Percentiles rank a stretch among this genome's conserved stretches.
These are phyloP conservation scores for Vombatus ursinus DNA, from an alignment of 2,113 vertebrate genomes.

Conservation along the genomic window DNA sequence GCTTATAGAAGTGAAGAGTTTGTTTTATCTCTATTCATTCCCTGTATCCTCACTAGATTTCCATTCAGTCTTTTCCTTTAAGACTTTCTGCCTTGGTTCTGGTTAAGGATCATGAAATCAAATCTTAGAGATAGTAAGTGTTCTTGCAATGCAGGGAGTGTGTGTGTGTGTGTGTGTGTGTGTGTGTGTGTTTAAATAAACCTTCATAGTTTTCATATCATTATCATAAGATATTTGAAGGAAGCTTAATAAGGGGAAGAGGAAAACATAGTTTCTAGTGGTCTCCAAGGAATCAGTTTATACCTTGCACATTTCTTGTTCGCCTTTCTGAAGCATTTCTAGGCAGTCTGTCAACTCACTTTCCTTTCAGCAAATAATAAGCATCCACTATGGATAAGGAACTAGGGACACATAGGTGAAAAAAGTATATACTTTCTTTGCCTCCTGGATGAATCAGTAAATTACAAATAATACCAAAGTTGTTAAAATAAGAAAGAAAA, in stretches of 20 bases:
- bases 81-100: slow-evolving; percentile 39
- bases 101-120: not conserved
- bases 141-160: slow-evolving; percentile 5
- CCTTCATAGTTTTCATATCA: slow-evolving; percentile 52
- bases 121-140: not conserved
- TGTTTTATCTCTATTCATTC: not conserved
- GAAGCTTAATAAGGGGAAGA: slow-evolving; percentile 62
- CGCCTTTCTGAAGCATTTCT: slow-evolving; percentile 63
- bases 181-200: not conserved
- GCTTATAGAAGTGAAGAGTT: not conserved
- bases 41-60: not conserved
- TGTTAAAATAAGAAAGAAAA: not conserved
- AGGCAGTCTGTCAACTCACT: slow-evolving; percentile 63
- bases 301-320: slow-evolving; percentile 59
- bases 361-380: not conserved
- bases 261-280: slow-evolving; percentile 57
- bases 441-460: not conserved
- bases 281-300: slow-evolving; percentile 65
- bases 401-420: not conserved
- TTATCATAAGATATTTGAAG: slow-evolving; percentile 50
- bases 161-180: not conserved
- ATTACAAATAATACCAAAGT: not conserved
- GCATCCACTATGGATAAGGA: not conserved
- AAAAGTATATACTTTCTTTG: not conserved
- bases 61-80: not conserved